phyloP scores from a whole-genome alignment of 2,888 invertebrate species.

The Pandemis cinnamomeana region DNA sequence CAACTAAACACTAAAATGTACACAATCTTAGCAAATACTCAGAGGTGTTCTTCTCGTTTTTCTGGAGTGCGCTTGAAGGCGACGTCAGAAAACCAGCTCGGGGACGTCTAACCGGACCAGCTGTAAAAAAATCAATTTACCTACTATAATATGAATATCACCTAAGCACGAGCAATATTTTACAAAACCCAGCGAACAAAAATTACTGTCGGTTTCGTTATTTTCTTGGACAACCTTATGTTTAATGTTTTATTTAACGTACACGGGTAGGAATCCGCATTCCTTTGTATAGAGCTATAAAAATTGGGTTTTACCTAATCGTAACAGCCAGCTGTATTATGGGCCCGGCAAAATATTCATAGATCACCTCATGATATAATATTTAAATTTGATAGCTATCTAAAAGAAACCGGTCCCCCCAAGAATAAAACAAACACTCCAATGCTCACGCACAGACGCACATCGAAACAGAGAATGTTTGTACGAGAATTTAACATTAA shows the following conservation, averaged over 20 bases:
- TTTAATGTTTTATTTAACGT: conserved; percentile 22
- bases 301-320: conserved; percentile 48
- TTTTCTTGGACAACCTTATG: background rate
- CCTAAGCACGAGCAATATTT: background rate
- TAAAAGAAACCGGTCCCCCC: conserved; percentile 47
- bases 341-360: conserved; percentile 46
- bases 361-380: conserved; percentile 46
- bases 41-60: conserved; percentile 34
- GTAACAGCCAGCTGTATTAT: conserved; percentile 32
- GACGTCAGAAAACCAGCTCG: conserved; percentile 43
- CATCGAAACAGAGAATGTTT: conserved; percentile 15
- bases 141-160: background rate
- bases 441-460: conserved; percentile 13
- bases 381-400: conserved; percentile 37
- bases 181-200: background rate
- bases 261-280: conserved; percentile 51
- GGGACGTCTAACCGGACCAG: conserved; percentile 44
- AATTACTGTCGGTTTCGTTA: background rate
- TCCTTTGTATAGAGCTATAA: conserved; percentile 44
- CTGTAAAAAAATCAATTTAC: conserved; percentile 40
- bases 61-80: conserved; percentile 42
- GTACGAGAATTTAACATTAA: conserved; percentile 5
- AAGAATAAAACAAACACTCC: conserved; percentile 40
- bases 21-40: conserved; percentile 39
- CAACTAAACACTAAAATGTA: conserved; percentile 34